Evolutionary conservation across 2,888 invertebrate genomes (phyloP).

Genomic region (Nasonovia ribisnigri): DNA sequence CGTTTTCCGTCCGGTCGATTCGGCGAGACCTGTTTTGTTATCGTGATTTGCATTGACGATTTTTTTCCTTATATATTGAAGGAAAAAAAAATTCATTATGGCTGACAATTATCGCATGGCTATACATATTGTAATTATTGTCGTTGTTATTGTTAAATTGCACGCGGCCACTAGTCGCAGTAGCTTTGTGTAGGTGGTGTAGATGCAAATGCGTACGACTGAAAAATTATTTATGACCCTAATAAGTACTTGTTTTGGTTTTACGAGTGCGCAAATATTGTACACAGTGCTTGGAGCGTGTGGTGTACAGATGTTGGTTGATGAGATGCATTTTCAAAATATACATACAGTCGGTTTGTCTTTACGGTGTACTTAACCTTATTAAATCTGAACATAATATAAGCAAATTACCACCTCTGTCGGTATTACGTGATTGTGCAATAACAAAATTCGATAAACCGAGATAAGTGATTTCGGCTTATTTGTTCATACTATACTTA

Average conservation of each 20-base stretch:
- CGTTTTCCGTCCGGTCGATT: neutral
- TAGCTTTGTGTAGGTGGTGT: neutral
- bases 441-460: neutral
- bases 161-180: neutral
- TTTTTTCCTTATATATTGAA: neutral
- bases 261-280: neutral
- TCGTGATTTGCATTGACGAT: neutral
- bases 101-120: neutral
- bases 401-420: neutral
- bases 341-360: neutral
- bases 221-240: neutral
- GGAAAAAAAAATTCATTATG: neutral
- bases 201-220: neutral
- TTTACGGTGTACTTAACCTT: neutral
- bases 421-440: neutral
- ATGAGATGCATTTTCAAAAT: neutral
- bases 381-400: neutral
- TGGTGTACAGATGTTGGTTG: neutral
- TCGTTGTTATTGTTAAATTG: neutral
- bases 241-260: neutral
- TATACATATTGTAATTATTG: neutral
- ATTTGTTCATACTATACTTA: neutral
- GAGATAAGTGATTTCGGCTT: neutral
- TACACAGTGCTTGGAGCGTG: neutral
- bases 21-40: neutral